These are phyloP conservation scores for Kobus ellipsiprymnus DNA, from an alignment of 2,113 vertebrate genomes.

Conservation along the genomic window DNA sequence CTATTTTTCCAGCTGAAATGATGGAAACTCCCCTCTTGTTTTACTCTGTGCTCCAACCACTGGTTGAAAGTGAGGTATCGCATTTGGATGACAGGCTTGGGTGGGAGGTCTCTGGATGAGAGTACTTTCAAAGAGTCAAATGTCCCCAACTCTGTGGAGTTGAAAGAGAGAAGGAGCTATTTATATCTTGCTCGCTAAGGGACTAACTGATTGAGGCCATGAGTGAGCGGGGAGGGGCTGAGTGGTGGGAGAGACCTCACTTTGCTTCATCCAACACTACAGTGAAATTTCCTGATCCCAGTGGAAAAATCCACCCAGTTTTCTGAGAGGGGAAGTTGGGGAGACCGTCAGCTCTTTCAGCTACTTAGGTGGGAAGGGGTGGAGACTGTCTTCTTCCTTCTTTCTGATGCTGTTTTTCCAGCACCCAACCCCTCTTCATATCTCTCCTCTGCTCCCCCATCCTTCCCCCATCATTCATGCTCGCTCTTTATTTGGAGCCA, in stretches of 20 bases:
- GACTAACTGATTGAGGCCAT: not conserved
- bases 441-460: too few species aligned
- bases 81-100: not conserved
- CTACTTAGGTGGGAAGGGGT: not conserved
- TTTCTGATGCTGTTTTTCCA: not conserved
- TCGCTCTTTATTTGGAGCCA: not conserved
- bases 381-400: too few species aligned
- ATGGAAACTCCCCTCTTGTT: not conserved
- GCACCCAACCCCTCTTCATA: rapidly evolving
- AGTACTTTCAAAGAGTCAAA: not conserved
- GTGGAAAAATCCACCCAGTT: not conserved
- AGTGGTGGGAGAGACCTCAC: not conserved
- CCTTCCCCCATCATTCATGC: not conserved
- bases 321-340: not conserved
- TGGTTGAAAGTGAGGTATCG: not conserved
- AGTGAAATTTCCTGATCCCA: not conserved
- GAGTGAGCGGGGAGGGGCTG: not conserved
- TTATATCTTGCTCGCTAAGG: not conserved
- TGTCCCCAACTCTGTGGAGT: not conserved
- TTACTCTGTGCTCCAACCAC: not conserved
- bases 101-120: not conserved
- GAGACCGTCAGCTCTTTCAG: not conserved
- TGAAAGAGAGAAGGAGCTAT: not conserved
- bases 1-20: not conserved
- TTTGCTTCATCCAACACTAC: not conserved